Evolutionary conservation across 2,797 vertebrate genomes (phyloP), one percentile per base, ranked within the genome.

Genomic region (Rhynchonycteris naso): DNA sequence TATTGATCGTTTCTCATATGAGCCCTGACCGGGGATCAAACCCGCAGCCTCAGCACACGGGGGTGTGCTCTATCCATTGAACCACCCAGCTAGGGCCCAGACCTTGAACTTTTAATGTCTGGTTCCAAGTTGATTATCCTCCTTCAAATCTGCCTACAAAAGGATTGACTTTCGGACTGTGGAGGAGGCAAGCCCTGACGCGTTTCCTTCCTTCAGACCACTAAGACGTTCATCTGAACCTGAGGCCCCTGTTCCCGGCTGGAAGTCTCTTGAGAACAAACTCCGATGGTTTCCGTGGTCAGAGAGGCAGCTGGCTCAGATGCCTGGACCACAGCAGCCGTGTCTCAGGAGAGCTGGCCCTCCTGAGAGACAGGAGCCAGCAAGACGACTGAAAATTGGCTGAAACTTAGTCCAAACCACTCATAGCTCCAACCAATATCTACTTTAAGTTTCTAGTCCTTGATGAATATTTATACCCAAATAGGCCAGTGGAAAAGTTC

Each of bases 401-500:
- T 78, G 58, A 80, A 52, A 52, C 18, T 1, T 14, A 26, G 50
- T 92, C 61, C 90, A 96, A 79, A 74, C 71, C 21, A n/a, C 78
- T 86, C 30, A 50, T 33, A 66, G 82, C 86, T 84, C 88, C 78
- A 43, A 88, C 94, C 3, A 2, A 15, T 88, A 92, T 89, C 93
- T 87, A 89, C 69, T 95, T 82, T n/a, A 95, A 84, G 81, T 96
- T 95, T 95, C 88, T 95, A 89, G 76, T 75, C 85, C 82, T 90
- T 91, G 72, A 94, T 96, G 85, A 96, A 75, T 89, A 95, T 96
- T 96, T 97, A 96, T 95, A 97, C 69, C 88, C 58, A 88, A 96
- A 92, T 94, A 96, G 97, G 93, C 92, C 91, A 75, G 35, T 97
- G 96, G 96, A 97, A 97, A 97, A 93, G 97, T 96, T 95, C 81